Evolutionary conservation across 2,113 vertebrate species (phyloP), one percentile per base, ranked within the genome.

Genomic region (Nematolebias whitei): DNA sequence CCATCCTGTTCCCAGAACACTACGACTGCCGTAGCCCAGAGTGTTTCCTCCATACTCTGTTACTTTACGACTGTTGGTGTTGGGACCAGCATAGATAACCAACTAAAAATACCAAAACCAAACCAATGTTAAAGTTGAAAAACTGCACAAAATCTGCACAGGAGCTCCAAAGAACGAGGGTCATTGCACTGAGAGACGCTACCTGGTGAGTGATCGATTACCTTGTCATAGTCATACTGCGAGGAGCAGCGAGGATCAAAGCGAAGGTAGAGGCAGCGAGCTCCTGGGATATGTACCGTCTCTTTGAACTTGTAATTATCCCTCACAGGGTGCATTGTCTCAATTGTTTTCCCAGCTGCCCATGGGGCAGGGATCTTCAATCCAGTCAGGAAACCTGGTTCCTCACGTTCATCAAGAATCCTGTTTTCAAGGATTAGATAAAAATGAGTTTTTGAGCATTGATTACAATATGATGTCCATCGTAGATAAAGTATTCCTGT

Each of bases 261-360:
- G 82, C 97, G 94, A 58, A 99, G 95, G 68, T 99, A 99, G 12
- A 99, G 87, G 79, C 97, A 99, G 61, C 96, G 96, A 12, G 98
- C 98, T 81, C 98, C 98, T 13, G 96, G 98, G 68, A 99, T 98
- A 72, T 98, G 96, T 4, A 99, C 97, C 0, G 96, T 99, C 80
- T 99, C 98, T 80, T 99, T 99, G 87, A 99, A 99, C 56, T 99
- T 99, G 76, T 98, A 99, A 80, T 99, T 99, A 91, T 99, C 98
- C 86, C 97, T 94, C 70, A 99, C 98, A 0, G 98, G 98, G 68
- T 99, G 98, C 16, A 97, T 95, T 0, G 97, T 99, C 89, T 99
- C 98, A 58, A 99, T 96, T 0, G 96, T 99, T 85, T 99, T 98
- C 63, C 98, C 98, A 54, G 97, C 97, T 77, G 98, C 98, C 98